These are phyloP conservation scores for Thryonomys swinderianus DNA, from an alignment of 2,113 vertebrate species.

Conservation along the genomic window DNA sequence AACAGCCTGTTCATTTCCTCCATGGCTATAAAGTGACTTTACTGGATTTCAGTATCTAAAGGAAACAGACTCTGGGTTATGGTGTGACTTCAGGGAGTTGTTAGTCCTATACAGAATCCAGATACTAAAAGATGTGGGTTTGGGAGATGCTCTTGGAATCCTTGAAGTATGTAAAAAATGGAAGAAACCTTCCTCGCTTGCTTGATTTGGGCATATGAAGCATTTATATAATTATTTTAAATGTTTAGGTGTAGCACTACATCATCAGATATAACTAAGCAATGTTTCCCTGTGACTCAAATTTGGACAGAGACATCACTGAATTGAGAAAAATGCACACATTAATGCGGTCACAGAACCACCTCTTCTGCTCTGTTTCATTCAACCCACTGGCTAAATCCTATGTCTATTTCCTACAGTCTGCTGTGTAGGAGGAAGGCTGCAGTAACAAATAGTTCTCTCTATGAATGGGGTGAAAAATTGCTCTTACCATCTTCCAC, in stretches of 20 bases:
- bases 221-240: not conserved
- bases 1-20: constrained; percentile 68
- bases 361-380: not conserved
- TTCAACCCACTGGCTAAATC: not conserved
- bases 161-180: constrained; percentile 35
- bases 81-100: constrained; percentile 17
- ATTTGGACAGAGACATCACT: not conserved
- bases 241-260: not conserved
- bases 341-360: not conserved
- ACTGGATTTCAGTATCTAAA: constrained; percentile 76
- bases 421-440: not conserved
- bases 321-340: not conserved
- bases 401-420: not conserved
- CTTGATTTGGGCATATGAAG: not conserved
- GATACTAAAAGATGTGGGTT: not conserved
- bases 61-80: constrained; percentile 74
- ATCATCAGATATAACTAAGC: not conserved
- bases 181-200: constrained; percentile 13
- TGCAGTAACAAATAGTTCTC: not conserved
- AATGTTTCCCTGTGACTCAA: not conserved
- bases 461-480: not conserved
- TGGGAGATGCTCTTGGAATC: constrained; percentile 22
- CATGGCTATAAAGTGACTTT: constrained; percentile 66
- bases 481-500: not conserved
- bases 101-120: not conserved